Base-by-base conservation (phyloP, 2,797 vertebrate species). In the Acrossocheilus wenchowensis region DNA sequence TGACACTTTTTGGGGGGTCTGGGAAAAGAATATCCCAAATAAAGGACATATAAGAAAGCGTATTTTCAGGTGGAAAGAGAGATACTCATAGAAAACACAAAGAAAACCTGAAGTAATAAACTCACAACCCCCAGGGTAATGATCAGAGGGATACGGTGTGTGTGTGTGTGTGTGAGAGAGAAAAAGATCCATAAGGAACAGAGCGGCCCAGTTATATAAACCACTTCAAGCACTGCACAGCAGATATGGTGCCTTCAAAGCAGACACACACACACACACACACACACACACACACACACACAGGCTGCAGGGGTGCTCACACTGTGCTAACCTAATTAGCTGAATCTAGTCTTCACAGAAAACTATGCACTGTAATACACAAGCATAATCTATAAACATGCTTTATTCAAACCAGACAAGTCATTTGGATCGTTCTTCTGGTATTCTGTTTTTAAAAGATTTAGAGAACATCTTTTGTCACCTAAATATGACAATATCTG, bases 321-420 rank as follows among this genome's bases (percentile, higher is more conserved):
- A 88, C 93, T 91, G 93, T 91, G 94, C 90, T 95, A 94, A 94
- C 93, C 93, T 94, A 95, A 94, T 95, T 94, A 95, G 94, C 94
- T 92, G 92, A 90, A 94, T 91, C 92, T 91, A 92, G 94, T 94
- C 93, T 93, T 92, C 92, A 94, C 92, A 92, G 68, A 93, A 89
- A 87, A 86, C 82, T 84, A 69, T 83, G 78, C 78, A 86, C 64
- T 90, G 92, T 89, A 91, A 90, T 91, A 75, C 69, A 80, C 72
- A 48, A 45, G 78, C 23, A 26, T 87, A 83, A 84, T 85, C 84
- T 54, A 84, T 78, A 50, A 84, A 78, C 72, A 87, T 82, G 82
- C 78, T 66, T 62, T 87, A 62, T 86, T 88, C 82, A 69, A 79
- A 87, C 43, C 84, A 81, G 78, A 79, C 85, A 82, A 88, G 88